Evolutionary conservation across 2,797 vertebrate genomes (phyloP).

Genomic region (Enteromius treurensis): DNA sequence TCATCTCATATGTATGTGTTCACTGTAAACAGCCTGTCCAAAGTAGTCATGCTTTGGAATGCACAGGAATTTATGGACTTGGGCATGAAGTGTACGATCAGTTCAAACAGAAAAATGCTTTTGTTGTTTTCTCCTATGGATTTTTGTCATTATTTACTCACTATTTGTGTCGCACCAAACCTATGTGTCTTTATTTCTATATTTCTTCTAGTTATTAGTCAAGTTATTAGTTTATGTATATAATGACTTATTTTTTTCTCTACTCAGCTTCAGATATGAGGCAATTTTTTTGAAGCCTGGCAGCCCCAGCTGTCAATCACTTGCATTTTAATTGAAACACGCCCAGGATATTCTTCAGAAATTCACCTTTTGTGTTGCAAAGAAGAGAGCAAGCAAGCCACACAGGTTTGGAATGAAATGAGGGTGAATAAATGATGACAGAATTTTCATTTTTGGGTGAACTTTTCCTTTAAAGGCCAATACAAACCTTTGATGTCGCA

Average conservation of each 20-base stretch:
- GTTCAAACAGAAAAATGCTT: conserved; percentile 17
- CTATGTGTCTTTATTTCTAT: too few species aligned
- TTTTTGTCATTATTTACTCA: neutral
- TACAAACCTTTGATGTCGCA: conserved; percentile 23
- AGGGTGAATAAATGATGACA: neutral
- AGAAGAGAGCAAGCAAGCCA: neutral
- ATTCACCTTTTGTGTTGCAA: neutral
- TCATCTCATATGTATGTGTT: conserved; percentile 17
- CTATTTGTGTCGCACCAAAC: neutral
- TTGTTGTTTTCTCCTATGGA: neutral
- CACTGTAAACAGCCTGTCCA: conserved; percentile 34
- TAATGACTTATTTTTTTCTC: neutral
- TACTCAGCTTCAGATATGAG: neutral
- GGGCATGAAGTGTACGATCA: conserved; percentile 22
- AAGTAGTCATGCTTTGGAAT: conserved; percentile 32
- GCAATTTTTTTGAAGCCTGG: neutral
- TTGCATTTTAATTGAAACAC: neutral
- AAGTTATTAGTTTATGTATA: neutral
- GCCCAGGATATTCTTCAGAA: neutral
- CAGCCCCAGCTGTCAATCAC: neutral
- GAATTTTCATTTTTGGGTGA: neutral
- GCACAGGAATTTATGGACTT: conserved; percentile 29
- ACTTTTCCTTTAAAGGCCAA: neutral
- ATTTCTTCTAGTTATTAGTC: neutral
- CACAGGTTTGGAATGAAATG: neutral